Percentiles rank a stretch among this genome's conserved stretches.
phyloP scores from a whole-genome alignment of 2,888 invertebrate species.

The Chrysotoxum bicinctum region DNA sequence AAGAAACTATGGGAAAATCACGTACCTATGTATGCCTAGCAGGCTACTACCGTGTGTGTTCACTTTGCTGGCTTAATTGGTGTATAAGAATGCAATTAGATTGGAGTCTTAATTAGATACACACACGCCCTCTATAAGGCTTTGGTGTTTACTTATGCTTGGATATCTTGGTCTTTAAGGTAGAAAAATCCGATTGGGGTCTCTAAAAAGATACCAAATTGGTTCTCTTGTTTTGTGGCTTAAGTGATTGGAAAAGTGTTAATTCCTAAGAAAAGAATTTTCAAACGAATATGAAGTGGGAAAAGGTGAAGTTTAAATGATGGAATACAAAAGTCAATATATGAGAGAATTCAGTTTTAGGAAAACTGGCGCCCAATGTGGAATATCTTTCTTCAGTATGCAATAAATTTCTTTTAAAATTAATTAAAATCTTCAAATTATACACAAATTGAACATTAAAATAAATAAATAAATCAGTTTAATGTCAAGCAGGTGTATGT shows the following conservation, averaged over 20 bases:
- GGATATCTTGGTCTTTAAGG: slow-evolving; percentile 28
- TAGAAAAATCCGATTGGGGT: slow-evolving; percentile 24
- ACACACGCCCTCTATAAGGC: slow-evolving; percentile 56
- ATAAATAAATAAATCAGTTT: too few relatives aligned
- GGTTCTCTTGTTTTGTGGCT: slow-evolving; percentile 7
- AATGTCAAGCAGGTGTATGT: too few relatives aligned
- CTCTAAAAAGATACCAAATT: not conserved
- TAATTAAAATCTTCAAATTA: too few relatives aligned
- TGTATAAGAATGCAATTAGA: slow-evolving; percentile 59
- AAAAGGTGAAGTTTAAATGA: not conserved
- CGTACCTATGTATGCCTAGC: not conserved
- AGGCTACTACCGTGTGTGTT: not conserved
- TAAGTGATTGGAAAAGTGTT: slow-evolving; percentile 27
- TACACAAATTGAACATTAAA: not conserved
- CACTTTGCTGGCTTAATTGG: slow-evolving; percentile 38
- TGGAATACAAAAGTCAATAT: not conserved
- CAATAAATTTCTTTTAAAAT: not conserved
- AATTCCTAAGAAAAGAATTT: not conserved
- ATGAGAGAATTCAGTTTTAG: too few relatives aligned
- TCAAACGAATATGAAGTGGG: not conserved
- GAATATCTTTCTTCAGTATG: not conserved
- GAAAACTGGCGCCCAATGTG: not conserved
- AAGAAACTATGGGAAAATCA: slow-evolving; percentile 62
- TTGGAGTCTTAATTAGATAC: slow-evolving; percentile 59
- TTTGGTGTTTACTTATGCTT: slow-evolving; percentile 33